These are phyloP conservation scores for Hypena proboscidalis DNA, from an alignment of 2,888 invertebrate species.

Conservation along the genomic window DNA sequence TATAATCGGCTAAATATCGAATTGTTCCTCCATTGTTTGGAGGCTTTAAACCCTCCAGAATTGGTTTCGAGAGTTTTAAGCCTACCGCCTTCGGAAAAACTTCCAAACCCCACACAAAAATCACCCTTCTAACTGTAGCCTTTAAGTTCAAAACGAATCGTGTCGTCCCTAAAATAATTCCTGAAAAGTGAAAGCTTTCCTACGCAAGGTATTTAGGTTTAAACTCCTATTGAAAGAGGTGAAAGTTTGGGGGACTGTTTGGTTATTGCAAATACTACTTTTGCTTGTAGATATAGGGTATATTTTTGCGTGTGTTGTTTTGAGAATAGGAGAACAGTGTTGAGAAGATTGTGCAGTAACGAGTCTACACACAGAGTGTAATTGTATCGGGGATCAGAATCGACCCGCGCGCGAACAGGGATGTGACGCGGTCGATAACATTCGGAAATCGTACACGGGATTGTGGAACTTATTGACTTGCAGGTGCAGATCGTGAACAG, in stretches of 20 bases:
- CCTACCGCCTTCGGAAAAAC: slow-evolving; percentile 78
- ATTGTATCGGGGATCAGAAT: slow-evolving; percentile 82
- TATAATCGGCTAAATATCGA: slow-evolving; percentile 85
- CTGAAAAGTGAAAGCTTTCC: slow-evolving; percentile 85
- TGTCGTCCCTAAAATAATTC: slow-evolving; percentile 66
- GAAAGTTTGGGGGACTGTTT: slow-evolving; percentile 73
- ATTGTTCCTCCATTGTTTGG: slow-evolving; percentile 82
- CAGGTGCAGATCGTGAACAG: too few species aligned
- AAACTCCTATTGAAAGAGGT: slow-evolving; percentile 85
- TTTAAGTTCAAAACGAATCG: slow-evolving; percentile 57
- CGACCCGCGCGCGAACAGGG: slow-evolving; percentile 64
- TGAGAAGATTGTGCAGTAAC: slow-evolving; percentile 81
- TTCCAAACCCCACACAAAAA: slow-evolving; percentile 43
- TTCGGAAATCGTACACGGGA: slow-evolving; percentile 34
- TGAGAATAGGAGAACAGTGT: slow-evolving; percentile 57
- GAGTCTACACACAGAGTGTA: slow-evolving; percentile 80
- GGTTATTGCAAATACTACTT: slow-evolving; percentile 48
- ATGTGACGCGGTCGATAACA: slow-evolving; percentile 55
- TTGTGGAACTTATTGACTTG: slow-evolving; percentile 46
- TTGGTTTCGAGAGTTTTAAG: slow-evolving; percentile 83
- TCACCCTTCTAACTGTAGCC: slow-evolving; percentile 44
- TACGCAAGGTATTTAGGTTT: slow-evolving; percentile 84
- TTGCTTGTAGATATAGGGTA: slow-evolving; percentile 48
- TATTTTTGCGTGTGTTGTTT: slow-evolving; percentile 45
- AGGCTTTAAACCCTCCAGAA: slow-evolving; percentile 78